These are phyloP conservation scores for Cassiopea xamachana DNA, from an alignment of 30 jellyfish, hydroid and myxozoan species.

Conservation along the genomic window DNA sequence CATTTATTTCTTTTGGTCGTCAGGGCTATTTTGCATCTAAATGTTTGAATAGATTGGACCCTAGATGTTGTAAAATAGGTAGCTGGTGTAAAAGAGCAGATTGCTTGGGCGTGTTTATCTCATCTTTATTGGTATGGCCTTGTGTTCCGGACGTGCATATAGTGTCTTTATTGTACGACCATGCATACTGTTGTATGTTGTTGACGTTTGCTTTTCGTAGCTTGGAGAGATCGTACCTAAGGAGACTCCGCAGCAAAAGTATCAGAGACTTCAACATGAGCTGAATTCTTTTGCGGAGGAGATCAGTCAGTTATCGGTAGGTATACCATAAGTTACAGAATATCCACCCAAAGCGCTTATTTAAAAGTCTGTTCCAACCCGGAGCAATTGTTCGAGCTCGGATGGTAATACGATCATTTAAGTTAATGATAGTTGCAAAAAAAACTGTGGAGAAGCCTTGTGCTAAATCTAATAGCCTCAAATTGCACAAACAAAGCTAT, in stretches of 20 bases:
- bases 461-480: too few relatives aligned
- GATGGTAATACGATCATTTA: too few relatives aligned
- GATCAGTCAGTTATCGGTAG: constrained; percentile 81
- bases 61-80: too few relatives aligned
- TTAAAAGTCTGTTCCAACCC: not conserved
- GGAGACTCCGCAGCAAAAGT: constrained; percentile 97
- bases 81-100: too few relatives aligned
- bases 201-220: constrained; percentile 31
- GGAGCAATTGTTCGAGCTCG: too few relatives aligned
- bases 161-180: not conserved
- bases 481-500: too few relatives aligned
- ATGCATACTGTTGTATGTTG: not conserved
- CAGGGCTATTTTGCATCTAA: too few relatives aligned
- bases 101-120: not conserved
- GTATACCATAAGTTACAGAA: not conserved
- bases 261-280: constrained; percentile 93
- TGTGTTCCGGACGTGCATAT: not conserved
- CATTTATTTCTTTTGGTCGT: too few relatives aligned
- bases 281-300: constrained; percentile 86
- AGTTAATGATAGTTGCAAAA: too few relatives aligned
- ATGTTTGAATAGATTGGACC: too few relatives aligned
- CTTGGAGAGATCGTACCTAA: constrained; percentile 91
- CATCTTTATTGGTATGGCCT: not conserved
- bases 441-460: too few relatives aligned
- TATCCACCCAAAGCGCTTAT: not conserved